Base-by-base conservation (phyloP, 2,888 invertebrate species). In the Sympetrum striolatum region DNA sequence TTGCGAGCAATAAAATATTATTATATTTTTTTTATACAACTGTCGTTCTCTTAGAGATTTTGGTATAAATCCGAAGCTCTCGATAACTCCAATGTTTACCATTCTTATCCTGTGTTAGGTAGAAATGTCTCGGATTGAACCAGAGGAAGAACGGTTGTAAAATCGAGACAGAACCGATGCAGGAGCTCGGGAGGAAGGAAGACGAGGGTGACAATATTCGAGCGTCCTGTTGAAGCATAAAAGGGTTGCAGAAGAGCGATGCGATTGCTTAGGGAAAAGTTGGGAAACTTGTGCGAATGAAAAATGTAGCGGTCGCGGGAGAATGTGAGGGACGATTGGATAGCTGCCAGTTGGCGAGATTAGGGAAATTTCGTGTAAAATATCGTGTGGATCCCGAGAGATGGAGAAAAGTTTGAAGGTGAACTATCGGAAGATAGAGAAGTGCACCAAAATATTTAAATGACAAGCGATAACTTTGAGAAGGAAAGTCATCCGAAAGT, bases 321-420 rank as follows among this genome's bases (percentile, higher is more conserved):
- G 73, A 73, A 73, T 73, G 73, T 0, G 73, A 31, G 22, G 73
- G 25, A 12, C 25, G 25, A 73, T 73, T 25, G 73, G 31, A 73
- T 25, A 4, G 0, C 22, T 31, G 25, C 14, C 73, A 73, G 31
- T 37, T 60, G 86, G 37, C 58, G 86, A 37, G 86, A 64, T 86
- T 39, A n/a, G 60, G 60, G 35, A 64, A 86, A 86, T 82, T 86
- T 86, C 31, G 60, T 12, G 22, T 86, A 64, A 86, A 86, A 64
- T 86, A 64, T 86, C 18, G 39, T 60, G 18, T 15, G 73, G 31
- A 31, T 31, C 12, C 64, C 6, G 60, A 37, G 37, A 86, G 82
- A 31, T 18, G 82, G 31, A 18, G 35, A 18, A 53, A 37, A 37
- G 60, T 35, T 86, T 60, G 86, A 22, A 58, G 8, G 35, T 48